Evolutionary conservation across 2,113 vertebrate species (phyloP).

Genomic region (Cacatua alba): DNA sequence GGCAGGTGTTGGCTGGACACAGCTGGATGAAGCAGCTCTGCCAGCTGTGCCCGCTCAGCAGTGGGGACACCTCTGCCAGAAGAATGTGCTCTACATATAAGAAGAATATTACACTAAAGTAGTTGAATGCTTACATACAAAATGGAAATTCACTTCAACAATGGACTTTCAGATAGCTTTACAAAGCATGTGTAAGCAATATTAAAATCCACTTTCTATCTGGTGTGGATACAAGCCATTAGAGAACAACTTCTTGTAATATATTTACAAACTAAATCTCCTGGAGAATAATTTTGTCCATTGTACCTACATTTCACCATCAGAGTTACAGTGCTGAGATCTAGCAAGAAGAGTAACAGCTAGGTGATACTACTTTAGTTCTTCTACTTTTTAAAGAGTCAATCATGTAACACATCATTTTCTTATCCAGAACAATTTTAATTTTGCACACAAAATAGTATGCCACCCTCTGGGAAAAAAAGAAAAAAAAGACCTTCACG

Average conservation of each 20-base stretch:
- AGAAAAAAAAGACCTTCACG: neutral
- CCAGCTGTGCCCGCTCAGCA: too few species aligned
- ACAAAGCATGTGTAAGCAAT: neutral
- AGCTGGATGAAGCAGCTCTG: too few species aligned
- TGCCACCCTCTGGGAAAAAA: neutral
- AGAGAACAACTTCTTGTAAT: neutral
- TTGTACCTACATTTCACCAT: neutral
- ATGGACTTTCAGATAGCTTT: neutral
- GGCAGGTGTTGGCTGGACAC: too few species aligned
- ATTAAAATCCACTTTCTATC: neutral
- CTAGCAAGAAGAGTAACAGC: neutral
- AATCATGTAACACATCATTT: rapidly evolving
- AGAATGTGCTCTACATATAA: neutral
- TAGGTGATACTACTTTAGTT: neutral
- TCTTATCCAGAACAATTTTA: neutral
- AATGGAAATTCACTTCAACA: neutral
- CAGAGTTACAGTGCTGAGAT: neutral
- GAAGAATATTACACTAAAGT: neutral
- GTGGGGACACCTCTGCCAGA: too few species aligned
- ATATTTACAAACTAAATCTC: neutral
- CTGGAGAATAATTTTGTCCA: neutral
- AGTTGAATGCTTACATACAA: neutral
- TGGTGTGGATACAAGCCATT: neutral
- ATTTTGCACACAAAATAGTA: neutral
- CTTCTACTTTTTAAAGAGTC: neutral